These are phyloP conservation scores for Leptogaster cylindrica DNA, from an alignment of 2,888 invertebrate genomes.

Conservation along the genomic window DNA sequence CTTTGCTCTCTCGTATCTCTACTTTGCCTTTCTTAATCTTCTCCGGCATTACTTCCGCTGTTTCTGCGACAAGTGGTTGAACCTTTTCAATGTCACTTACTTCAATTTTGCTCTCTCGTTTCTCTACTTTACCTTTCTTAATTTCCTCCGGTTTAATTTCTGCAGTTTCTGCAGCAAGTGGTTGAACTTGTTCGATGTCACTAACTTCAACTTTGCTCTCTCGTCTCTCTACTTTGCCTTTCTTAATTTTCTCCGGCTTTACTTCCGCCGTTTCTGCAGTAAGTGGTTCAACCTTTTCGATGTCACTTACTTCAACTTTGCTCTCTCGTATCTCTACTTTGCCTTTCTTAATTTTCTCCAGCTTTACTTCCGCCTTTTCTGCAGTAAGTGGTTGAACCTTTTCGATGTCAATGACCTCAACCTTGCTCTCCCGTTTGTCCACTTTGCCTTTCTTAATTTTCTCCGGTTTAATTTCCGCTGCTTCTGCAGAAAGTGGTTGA, in stretches of 20 bases:
- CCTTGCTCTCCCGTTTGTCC: not conserved
- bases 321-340: slow-evolving; percentile 12
- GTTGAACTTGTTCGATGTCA: slow-evolving; percentile 23
- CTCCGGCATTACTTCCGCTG: not conserved
- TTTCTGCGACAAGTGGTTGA: not conserved
- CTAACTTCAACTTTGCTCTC: slow-evolving; percentile 2
- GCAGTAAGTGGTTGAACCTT: slow-evolving; percentile 38
- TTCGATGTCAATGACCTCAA: not conserved
- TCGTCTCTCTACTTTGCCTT: slow-evolving; percentile 14
- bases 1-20: slow-evolving; percentile 4
- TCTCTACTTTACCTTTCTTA: not conserved
- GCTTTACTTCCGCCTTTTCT: slow-evolving; percentile 33
- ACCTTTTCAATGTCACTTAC: not conserved
- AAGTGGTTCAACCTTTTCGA: not conserved
- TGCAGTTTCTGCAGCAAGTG: not conserved
- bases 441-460: no score
- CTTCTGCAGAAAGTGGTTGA: not conserved
- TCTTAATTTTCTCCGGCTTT: slow-evolving; percentile 16
- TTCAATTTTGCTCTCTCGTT: not conserved
- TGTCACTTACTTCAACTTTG: slow-evolving; percentile 34
- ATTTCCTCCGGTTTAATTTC: not conserved
- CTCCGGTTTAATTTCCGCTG: not conserved
- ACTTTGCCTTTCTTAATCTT: slow-evolving; percentile 53
- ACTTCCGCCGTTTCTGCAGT: not conserved
- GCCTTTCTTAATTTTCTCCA: not conserved